Percentiles rank a stretch among this genome's conserved stretches.
These are phyloP conservation scores for Diloba caeruleocephala DNA, from an alignment of 2,888 invertebrate species.

Conservation along the genomic window DNA sequence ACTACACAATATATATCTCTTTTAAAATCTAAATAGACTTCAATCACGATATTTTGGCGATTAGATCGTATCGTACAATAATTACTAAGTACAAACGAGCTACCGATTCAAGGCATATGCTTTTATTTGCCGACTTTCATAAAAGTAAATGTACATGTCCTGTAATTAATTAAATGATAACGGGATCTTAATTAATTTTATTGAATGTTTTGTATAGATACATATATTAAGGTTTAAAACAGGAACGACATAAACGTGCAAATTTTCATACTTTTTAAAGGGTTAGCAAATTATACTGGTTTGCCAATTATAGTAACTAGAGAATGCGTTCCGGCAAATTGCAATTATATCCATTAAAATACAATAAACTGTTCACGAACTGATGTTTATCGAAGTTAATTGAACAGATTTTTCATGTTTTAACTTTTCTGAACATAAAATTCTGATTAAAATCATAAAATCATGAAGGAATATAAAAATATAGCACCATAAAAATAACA, in stretches of 20 bases:
- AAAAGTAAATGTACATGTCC: conserved; percentile 42
- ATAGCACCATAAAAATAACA: conserved; percentile 6
- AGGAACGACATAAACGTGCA: background rate
- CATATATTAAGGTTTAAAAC: too few relatives aligned
- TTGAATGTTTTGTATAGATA: conserved; percentile 29
- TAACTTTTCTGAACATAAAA: conserved; percentile 1
- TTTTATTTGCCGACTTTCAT: conserved; percentile 55
- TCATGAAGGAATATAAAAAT: conserved; percentile 16
- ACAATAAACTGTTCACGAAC: conserved; percentile 8
- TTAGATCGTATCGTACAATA: conserved; percentile 63
- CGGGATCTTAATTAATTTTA: conserved; percentile 52
- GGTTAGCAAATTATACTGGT: conserved; percentile 1
- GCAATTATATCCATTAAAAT: conserved; percentile 28
- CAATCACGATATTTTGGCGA: conserved; percentile 60
- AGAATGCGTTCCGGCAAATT: conserved; percentile 20
- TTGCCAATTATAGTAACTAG: conserved; percentile 21
- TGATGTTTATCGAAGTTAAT: conserved; percentile 15
- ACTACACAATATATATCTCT: conserved; percentile 47
- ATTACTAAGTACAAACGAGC: conserved; percentile 68
- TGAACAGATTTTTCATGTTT: conserved; percentile 7
- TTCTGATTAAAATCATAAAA: conserved; percentile 8
- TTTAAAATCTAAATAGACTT: conserved; percentile 63
- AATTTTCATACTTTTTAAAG: conserved; percentile 4
- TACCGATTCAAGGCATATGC: conserved; percentile 59
- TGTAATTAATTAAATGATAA: conserved; percentile 56